A percentile compares a stretch with the other conserved stretches of the same genome.
Conservation (phyloP, 53 echinoderm and acorn worm species). For the Holothuria scabra region DNA sequence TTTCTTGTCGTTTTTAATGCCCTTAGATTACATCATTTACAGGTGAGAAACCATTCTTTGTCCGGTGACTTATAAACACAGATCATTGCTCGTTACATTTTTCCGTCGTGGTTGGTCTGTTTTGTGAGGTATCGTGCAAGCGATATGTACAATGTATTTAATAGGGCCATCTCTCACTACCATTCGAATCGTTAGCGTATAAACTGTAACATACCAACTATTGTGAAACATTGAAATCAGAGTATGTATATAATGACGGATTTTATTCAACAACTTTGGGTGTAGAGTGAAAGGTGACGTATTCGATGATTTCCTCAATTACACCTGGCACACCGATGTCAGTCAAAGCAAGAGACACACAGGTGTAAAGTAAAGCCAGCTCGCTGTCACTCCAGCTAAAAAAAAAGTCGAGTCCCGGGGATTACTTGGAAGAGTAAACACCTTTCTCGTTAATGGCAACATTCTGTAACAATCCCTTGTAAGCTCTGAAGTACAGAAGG, state of each 20-base stretch:
- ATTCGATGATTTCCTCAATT: too few species aligned
- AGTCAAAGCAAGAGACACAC: too few species aligned
- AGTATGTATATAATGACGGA: background rate
- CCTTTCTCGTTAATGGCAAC: too few species aligned
- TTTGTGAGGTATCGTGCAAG: constrained; percentile 17
- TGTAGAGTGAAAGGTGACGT: too few species aligned
- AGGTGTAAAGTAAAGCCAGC: too few species aligned
- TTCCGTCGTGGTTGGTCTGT: constrained; percentile 23
- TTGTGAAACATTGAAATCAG: background rate
- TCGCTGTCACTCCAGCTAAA: too few species aligned
- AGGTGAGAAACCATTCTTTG: constrained; percentile 11
- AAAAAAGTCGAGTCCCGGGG: too few species aligned
- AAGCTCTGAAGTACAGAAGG: too few species aligned
- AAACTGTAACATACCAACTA: constrained; percentile 15
- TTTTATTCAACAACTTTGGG: too few species aligned
- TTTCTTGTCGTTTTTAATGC: background rate
- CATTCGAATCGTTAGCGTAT: constrained; percentile 7
- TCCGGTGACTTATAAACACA: background rate
- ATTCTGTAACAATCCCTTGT: too few species aligned
- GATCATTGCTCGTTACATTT: background rate
- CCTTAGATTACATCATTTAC: constrained; percentile 34
- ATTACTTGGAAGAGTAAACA: too few species aligned
- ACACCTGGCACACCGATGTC: too few species aligned
- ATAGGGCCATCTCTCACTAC: background rate
- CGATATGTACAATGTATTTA: constrained; percentile 22